Evolutionary conservation across 2,888 invertebrate genomes (phyloP), one percentile per base, ranked within the genome.

Genomic region (Calliopum simillimum): DNA sequence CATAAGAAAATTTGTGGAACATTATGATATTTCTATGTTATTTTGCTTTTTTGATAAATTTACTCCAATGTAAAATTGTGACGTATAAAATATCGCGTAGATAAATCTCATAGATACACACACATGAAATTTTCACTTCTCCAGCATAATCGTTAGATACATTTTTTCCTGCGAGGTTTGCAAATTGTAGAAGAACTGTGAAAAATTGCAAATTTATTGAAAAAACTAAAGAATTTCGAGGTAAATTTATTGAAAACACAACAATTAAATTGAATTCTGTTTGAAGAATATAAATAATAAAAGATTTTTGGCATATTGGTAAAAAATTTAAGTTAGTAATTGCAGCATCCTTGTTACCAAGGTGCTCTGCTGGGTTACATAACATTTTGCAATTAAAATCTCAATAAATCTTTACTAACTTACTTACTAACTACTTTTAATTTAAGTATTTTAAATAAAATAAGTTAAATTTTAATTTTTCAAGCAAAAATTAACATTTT

Each of bases 121-220:
- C 74, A 69, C 64, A 56, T n/a, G 69, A 73, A 72, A 65, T 71
- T 72, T 59, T 41, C 47, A 44, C 43, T 68, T 59, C 65, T 73
- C 70, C 73, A 63, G 64, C 49, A 68, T 56, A 67, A 67, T 44
- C 49, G 69, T 67, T 67, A 64, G 70, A 74, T 33, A 70, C 53
- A 80, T 80, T 78, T 82, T 33, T 33, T 79, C 78, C 79, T 74
- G 77, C 76, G 77, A 77, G 77, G 78, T 76, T 69, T 78, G 78
- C 78, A 76, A 79, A 78, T 76, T 76, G 74, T 70, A 69, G 75
- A 63, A 78, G 80, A 81, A 76, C 77, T 71, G 78, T 84, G 81
- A 82, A 84, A 83, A 83, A 83, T 84, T 83, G 83, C 84, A 84
- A 82, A 83, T 83, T 77, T 83, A 80, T 83, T 84, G 76, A 84